These are phyloP conservation scores for Drosophila santomea DNA, from an alignment of 1,140 invertebrate genomes.

Conservation along the genomic window DNA sequence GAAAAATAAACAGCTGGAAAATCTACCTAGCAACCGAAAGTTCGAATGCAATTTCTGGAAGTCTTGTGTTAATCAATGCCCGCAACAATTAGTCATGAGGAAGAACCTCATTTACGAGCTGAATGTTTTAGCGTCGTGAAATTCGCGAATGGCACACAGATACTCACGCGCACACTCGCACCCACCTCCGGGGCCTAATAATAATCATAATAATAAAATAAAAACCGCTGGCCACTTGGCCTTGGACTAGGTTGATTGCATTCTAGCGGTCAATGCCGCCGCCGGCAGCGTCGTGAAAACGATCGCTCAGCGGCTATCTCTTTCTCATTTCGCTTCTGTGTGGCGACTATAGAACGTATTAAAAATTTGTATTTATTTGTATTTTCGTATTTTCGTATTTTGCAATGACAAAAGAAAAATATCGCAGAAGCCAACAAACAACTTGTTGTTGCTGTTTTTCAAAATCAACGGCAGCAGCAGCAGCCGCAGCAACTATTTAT, in stretches of 20 bases:
- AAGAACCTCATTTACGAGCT: constrained; percentile 11
- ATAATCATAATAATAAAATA: constrained; percentile 61
- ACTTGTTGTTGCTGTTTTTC: constrained; percentile 63
- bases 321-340: constrained; percentile 4
- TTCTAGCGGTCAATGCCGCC: constrained; percentile 81
- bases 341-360: neutral
- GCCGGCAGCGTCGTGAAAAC: constrained; percentile 60
- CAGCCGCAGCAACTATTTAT: constrained; percentile 75
- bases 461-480: constrained; percentile 61
- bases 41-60: constrained; percentile 32
- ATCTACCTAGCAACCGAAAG: constrained; percentile 31
- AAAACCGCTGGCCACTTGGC: constrained; percentile 82
- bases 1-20: neutral
- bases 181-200: constrained; percentile 41
- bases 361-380: constrained; percentile 40
- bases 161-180: constrained; percentile 4
- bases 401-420: constrained; percentile 70
- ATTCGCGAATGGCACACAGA: constrained; percentile 34
- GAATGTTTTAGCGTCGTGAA: constrained; percentile 8
- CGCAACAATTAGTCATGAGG: constrained; percentile 53
- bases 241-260: constrained; percentile 84
- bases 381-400: constrained; percentile 64
- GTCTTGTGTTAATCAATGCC: neutral
- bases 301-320: constrained; percentile 46
- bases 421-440: constrained; percentile 67